These are phyloP conservation scores for Epinephelus malabaricus DNA, from an alignment of 2,797 vertebrate species.

Conservation along the genomic window DNA sequence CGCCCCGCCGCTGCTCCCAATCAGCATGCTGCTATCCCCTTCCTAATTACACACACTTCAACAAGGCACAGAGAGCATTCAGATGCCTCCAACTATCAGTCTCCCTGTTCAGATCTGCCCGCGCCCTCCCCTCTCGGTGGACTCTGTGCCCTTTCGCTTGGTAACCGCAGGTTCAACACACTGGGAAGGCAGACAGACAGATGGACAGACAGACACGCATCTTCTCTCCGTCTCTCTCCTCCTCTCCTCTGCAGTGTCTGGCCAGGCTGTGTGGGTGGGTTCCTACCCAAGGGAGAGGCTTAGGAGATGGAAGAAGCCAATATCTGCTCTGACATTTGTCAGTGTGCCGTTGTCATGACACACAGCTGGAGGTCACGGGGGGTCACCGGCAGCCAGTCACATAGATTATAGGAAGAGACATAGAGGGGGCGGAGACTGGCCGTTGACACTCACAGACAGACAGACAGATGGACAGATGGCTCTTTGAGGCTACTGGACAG, in stretches of 20 bases:
- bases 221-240: constrained; percentile 29
- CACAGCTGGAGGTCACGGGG: constrained; percentile 74
- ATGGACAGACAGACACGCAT: constrained; percentile 40
- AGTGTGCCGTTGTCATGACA: constrained; percentile 78
- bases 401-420: constrained; percentile 70
- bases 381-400: constrained; percentile 75
- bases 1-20: constrained; percentile 60
- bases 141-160: constrained; percentile 62
- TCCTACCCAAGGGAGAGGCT: constrained; percentile 68
- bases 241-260: constrained; percentile 55
- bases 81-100: constrained; percentile 46
- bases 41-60: constrained; percentile 74
- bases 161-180: constrained; percentile 54
- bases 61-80: constrained; percentile 39
- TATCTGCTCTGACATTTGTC: constrained; percentile 83
- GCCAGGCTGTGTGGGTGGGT: constrained; percentile 68
- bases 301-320: constrained; percentile 75
- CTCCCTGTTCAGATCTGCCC: constrained; percentile 37
- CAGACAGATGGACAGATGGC: constrained; percentile 46
- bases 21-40: constrained; percentile 59
- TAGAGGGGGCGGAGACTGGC: constrained; percentile 44
- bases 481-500: constrained; percentile 30
- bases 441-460: constrained; percentile 41
- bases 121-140: constrained; percentile 41
- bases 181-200: constrained; percentile 31